Percentiles rank a stretch among this genome's conserved stretches.
Conservation (phyloP, 2,888 invertebrate genomes). For the Pemphredon lugubris region DNA sequence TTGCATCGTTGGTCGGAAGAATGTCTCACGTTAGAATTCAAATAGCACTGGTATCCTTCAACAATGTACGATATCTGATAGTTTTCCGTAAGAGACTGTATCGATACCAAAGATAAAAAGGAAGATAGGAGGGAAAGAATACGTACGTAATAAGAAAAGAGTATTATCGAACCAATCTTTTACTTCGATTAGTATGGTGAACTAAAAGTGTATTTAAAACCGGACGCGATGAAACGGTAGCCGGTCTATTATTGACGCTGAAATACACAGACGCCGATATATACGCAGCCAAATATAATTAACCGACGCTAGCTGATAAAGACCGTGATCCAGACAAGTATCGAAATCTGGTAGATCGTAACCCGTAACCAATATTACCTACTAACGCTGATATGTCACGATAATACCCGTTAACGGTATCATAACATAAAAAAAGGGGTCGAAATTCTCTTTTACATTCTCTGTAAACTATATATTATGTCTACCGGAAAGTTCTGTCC, state of each 20-base stretch:
- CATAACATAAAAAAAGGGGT: neutral
- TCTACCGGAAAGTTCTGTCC: no score
- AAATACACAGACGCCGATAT: slow-evolving; percentile 11
- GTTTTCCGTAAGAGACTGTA: slow-evolving; percentile 16
- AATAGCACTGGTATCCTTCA: no score
- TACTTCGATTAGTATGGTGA: slow-evolving; percentile 70
- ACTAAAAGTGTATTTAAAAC: slow-evolving; percentile 73
- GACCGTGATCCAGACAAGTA: no score
- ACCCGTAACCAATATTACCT: no score
- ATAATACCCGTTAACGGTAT: neutral
- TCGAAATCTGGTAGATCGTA: no score
- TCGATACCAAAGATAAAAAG: slow-evolving; percentile 29
- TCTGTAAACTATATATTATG: no score
- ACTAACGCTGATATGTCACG: neutral
- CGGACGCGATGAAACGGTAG: slow-evolving; percentile 63
- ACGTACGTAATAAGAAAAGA: neutral
- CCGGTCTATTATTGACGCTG: slow-evolving; percentile 64
- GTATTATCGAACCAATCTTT: slow-evolving; percentile 61
- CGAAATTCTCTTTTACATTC: no score
- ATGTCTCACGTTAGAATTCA: no score
- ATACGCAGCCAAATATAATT: neutral
- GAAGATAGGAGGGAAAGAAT: neutral
- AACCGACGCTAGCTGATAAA: neutral
- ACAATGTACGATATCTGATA: no score
- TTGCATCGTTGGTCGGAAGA: no score